Evolutionary conservation across 2,797 vertebrate species (phyloP), one percentile per base, ranked within the genome.

Genomic region (Loriculus beryllinus): DNA sequence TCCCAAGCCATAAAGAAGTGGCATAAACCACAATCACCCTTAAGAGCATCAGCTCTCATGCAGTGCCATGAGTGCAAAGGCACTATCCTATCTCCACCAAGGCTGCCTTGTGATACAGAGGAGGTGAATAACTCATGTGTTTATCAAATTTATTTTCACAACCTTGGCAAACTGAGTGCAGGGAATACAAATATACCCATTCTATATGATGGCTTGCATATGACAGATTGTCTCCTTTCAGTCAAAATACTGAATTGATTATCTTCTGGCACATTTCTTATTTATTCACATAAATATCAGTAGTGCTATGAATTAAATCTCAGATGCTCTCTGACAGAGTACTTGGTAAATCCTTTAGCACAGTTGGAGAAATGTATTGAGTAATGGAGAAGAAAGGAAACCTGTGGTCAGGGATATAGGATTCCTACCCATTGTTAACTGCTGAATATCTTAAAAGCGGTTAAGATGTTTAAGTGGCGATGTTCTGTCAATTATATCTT

Each of bases 401-500:
- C 39, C 20, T 47, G 51, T 10, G 45, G 60, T 80, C 80, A 89
- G 59, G 82, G 69, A 78, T 25, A 45, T 0, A 4, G 45, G 35
- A 91, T 63, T 82, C 57, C 64, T 72, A 69, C 54, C 54, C 31
- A 20, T 69, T 87, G 90, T 75, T 87, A 93, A 85, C 52, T 81
- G 72, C 39, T 1, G 49, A 89, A 65, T 87, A 85, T 70, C 59
- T 89, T 37, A 78, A 54, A 91, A 92, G 57, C 10, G 42, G 69
- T 71, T 78, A 89, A 63, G 65, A 89, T 0, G 0, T 65, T 86
- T 49, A 93, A 89, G 72, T 59, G 75, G 79, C 1, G 5, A 92
- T 90, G 77, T 77, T 88, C 75, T 92, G 71, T 88, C 90, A 88
- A 65, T 80, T 90, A 18, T 64, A 94, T 95, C 85, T 92, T 88